Percentiles rank a stretch among this genome's conserved stretches.
Conservation (phyloP, 1,140 invertebrate genomes). For the Drosophila carrolli region DNA sequence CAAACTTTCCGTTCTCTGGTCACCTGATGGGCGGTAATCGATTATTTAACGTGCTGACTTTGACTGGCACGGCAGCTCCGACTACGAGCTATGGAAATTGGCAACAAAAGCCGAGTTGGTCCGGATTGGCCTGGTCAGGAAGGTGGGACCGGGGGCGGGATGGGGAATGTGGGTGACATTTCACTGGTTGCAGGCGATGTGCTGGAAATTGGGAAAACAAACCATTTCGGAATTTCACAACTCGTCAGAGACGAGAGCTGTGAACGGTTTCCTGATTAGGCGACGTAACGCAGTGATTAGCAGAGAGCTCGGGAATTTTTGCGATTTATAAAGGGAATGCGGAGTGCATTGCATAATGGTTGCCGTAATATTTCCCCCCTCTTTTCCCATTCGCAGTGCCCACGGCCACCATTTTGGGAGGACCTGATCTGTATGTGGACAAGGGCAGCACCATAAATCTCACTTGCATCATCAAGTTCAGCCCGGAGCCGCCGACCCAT, state of each 20-base stretch:
- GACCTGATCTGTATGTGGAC: constrained; percentile 94
- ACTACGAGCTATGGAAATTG: constrained; percentile 26
- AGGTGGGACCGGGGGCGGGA: neutral
- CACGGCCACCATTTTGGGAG: constrained; percentile 93
- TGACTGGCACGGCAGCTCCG: constrained; percentile 41
- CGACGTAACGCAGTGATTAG: constrained; percentile 47
- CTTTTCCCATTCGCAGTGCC: constrained; percentile 88
- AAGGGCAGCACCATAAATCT: constrained; percentile 95
- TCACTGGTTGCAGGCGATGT: constrained; percentile 24
- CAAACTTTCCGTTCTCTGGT: constrained; percentile 30
- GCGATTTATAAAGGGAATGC: constrained; percentile 2
- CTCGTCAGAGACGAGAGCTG: constrained; percentile 26
- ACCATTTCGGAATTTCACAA: constrained; percentile 40
- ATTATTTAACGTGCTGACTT: constrained; percentile 53
- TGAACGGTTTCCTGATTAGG: constrained; percentile 40
- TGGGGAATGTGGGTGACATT: constrained; percentile 12
- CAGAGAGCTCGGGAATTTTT: constrained; percentile 21
- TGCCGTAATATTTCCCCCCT: neutral
- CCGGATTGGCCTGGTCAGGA: constrained; percentile 32
- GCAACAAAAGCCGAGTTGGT: constrained; percentile 29
- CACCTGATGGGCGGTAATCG: constrained; percentile 40
- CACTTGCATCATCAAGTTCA: constrained; percentile 95
- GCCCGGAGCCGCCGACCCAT: constrained; percentile 94
- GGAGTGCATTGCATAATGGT: constrained; percentile 29
- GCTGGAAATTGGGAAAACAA: constrained; percentile 31